Base-by-base conservation (phyloP, 2,113 vertebrate species). In the Neogobius melanostomus region DNA sequence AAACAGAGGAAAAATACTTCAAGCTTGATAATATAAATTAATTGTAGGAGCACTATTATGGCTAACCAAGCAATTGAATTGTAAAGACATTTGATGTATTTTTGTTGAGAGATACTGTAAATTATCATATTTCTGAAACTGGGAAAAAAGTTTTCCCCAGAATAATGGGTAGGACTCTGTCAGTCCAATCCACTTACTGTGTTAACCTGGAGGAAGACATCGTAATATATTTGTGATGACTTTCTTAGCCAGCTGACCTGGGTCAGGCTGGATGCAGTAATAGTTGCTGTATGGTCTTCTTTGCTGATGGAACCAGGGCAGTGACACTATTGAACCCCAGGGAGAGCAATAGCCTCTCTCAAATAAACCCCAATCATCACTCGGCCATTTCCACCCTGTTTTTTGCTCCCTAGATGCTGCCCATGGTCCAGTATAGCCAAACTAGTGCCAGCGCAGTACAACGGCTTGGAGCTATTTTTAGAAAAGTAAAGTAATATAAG, bases 361-460 rank as follows among this genome's bases (percentile, higher is more conserved):
- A 52, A 50, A 49, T 60, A 45, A 64, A 45, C 10, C 56, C 50
- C 51, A 36, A 49, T 64, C 53, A 64, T 69, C 59, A 76, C 61
- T 83, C 76, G 72, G 56, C 79, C 69, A 47, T 69, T 16, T 47
- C 45, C 62, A 69, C 43, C 42, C 47, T 66, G 69, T 70, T 45
- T 70, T 45, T 74, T 63, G 16, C 54, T 75, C 46, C 43, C 46
- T 66, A 17, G 64, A 71, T 48, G 14, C 46, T 61, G 44, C 64
- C 53, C 48, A 57, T 51, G 14, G 57, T 51, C 42, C 12, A 60
- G 43, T 57, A 56, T 17, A 36, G 44, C 59, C 36, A 61, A 42
- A 45, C 59, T 44, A 44, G 59, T 16, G 50, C 70, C 66, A 75
- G 71, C 45, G 72, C 73, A 87, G 50, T 66, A 68, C 72, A 59